Base-by-base conservation (phyloP, 2,113 vertebrate genomes). In the Falco punctatus region DNA sequence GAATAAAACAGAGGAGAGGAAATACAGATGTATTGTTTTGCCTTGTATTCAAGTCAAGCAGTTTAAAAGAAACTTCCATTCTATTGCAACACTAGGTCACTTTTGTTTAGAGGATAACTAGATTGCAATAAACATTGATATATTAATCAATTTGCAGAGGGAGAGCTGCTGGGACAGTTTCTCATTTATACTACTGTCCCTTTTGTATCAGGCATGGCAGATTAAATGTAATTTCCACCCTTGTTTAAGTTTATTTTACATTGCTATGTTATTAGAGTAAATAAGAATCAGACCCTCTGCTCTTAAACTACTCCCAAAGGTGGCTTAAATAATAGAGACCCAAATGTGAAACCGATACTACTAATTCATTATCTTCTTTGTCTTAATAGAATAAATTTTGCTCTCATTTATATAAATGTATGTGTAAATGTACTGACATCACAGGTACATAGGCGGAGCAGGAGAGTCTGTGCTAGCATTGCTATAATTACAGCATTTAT, bases 81-180 rank as follows among this genome's bases (percentile, higher is more conserved):
- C 49, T 72, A 5, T 15, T 58, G 64, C 8, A 54, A 32, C 13
- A 62, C 9, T 10, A 33, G 46, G 21, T 74, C 17, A 55, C 62
- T 94, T 94, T 80, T 93, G 48, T 92, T 95, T 67, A 69, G 71
- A 58, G 32, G 38, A 55, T 86, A 78, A 90, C 67, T 62, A 44
- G 86, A 74, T 93, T 61, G 49, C 66, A 69, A 22, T 32, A 32
- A 82, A 26, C 11, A 2, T 15, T 91, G 38, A 69, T 88, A 7
- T 28, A 91, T 67, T 51, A 64, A 92, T 92, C 52, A 85, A 54
- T 66, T 89, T 91, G 13, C 46, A 91, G 51, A 66, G 35, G 18
- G 6, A 89, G 14, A 78, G 3, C 66, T 92, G 84, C 90, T 81
- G 69, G 49, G 24, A 44, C 21, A 74, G 11, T 42, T 92, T 90